Evolutionary conservation across 2,888 invertebrate species (phyloP).

Genomic region (Gandaritis pyraliata): DNA sequence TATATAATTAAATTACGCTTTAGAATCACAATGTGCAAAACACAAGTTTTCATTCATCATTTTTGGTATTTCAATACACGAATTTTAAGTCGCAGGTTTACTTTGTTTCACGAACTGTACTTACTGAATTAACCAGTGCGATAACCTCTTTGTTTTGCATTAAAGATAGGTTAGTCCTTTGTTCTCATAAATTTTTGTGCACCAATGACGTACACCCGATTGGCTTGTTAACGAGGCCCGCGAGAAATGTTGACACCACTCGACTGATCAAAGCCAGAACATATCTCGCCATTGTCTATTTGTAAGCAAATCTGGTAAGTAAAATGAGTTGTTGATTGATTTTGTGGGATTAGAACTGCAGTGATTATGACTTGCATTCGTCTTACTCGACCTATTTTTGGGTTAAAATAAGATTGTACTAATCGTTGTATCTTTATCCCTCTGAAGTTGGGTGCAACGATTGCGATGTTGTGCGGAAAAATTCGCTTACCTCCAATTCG

Average conservation of each 20-base stretch:
- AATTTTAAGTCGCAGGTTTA: no score
- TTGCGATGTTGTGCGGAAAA: no score
- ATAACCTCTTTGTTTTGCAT: slow-evolving; percentile 10
- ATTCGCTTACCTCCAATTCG: no score
- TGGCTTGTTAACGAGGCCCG: slow-evolving; percentile 77
- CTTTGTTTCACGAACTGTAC: not conserved
- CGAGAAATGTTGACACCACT: slow-evolving; percentile 69
- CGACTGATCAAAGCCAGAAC: slow-evolving; percentile 69
- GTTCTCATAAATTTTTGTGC: slow-evolving; percentile 28
- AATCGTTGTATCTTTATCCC: slow-evolving; percentile 2
- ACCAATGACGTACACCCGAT: slow-evolving; percentile 57
- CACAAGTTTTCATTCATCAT: no score
- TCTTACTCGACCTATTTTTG: slow-evolving; percentile 14
- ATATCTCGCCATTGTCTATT: slow-evolving; percentile 58
- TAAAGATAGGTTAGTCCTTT: slow-evolving; percentile 13
- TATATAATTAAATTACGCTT: no score
- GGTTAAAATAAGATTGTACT: not conserved
- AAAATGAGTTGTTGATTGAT: slow-evolving; percentile 34
- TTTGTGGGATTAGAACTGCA: slow-evolving; percentile 16
- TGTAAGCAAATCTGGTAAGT: slow-evolving; percentile 56
- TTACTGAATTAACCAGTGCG: not conserved
- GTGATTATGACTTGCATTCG: slow-evolving; percentile 25
- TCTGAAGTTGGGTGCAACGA: no score
- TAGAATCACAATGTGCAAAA: no score
- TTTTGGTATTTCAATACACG: no score